phyloP scores from a whole-genome alignment of 53 echinoderm and acorn worm genomes.

The Echinometra lucunter region DNA sequence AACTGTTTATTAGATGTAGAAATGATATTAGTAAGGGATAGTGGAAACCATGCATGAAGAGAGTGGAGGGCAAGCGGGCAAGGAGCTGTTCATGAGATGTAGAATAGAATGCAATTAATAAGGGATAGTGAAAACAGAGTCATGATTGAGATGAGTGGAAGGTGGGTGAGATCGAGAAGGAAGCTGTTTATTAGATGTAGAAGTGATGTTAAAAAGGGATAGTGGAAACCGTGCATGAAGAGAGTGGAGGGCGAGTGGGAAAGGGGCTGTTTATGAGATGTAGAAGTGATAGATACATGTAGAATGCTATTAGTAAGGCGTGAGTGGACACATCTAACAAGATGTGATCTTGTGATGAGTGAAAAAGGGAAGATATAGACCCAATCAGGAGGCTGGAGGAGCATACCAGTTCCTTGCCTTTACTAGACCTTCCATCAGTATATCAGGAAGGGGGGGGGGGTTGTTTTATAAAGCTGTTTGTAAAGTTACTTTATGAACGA shows the following conservation, averaged over 20 bases:
- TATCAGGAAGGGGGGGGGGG: not conserved
- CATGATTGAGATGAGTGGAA: too few relatives aligned
- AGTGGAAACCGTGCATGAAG: not conserved
- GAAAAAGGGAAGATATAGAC: not conserved
- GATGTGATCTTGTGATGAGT: conserved; percentile 47
- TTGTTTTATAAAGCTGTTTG: not conserved
- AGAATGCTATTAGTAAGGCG: conserved; percentile 39
- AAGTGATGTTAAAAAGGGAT: not conserved
- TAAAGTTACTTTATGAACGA: too few relatives aligned
- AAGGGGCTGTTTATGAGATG: conserved; percentile 9
- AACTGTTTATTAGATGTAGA: too few relatives aligned
- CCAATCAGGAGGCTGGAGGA: not conserved
- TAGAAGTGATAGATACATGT: conserved; percentile 23
- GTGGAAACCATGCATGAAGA: not conserved
- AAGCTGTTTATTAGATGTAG: too few relatives aligned
- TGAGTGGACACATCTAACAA: conserved; percentile 34
- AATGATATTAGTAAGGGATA: not conserved
- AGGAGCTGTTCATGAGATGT: too few relatives aligned
- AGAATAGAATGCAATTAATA: too few relatives aligned
- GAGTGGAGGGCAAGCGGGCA: not conserved
- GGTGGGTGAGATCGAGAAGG: too few relatives aligned
- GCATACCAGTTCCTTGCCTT: not conserved
- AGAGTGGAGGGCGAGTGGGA: not conserved
- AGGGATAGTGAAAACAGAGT: too few relatives aligned
- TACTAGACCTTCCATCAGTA: not conserved